Conservation (phyloP, 2,888 invertebrate species). For the Villa cingulata region DNA sequence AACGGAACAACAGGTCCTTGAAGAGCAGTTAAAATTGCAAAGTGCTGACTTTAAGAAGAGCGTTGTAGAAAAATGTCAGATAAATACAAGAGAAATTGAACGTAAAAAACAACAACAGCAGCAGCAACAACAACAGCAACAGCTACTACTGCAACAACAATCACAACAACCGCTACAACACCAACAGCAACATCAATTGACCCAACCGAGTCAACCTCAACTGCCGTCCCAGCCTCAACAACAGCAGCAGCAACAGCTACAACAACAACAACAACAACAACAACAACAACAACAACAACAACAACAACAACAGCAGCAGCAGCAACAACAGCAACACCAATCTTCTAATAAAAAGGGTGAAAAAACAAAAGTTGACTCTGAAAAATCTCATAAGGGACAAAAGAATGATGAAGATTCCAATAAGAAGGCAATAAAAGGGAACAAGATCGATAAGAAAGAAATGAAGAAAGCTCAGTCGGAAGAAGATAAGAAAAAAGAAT, state of each 20-base stretch:
- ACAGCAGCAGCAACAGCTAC: conserved; percentile 7
- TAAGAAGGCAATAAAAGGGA: conserved; percentile 10
- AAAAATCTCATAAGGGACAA: neutral
- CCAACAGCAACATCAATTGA: conserved; percentile 7
- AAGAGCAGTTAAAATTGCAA: conserved; percentile 9
- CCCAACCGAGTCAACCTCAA: conserved; percentile 8
- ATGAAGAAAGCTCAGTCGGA: conserved; percentile 16
- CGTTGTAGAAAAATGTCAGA: neutral
- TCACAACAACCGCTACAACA: too few relatives aligned
- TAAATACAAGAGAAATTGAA: neutral
- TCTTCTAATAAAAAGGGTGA: neutral
- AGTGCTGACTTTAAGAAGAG: neutral
- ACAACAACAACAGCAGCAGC: conserved; percentile 1
- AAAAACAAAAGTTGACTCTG: neutral
- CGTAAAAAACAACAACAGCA: conserved; percentile 9
- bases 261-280: conserved; percentile 7
- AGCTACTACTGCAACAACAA: conserved; percentile 18
- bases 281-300: conserved; percentile 8
- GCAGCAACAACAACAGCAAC: conserved; percentile 17
- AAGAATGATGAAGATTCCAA: conserved; percentile 8
- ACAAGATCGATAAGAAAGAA: conserved; percentile 7
- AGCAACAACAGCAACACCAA: conserved; percentile 1
- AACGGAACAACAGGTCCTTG: conserved; percentile 14
- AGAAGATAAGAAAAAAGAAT: conserved; percentile 24
- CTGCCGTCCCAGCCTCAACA: conserved; percentile 10